These are phyloP conservation scores for Dicroscelio sp. DNA, from an alignment of 2,888 invertebrate species.

Conservation along the genomic window DNA sequence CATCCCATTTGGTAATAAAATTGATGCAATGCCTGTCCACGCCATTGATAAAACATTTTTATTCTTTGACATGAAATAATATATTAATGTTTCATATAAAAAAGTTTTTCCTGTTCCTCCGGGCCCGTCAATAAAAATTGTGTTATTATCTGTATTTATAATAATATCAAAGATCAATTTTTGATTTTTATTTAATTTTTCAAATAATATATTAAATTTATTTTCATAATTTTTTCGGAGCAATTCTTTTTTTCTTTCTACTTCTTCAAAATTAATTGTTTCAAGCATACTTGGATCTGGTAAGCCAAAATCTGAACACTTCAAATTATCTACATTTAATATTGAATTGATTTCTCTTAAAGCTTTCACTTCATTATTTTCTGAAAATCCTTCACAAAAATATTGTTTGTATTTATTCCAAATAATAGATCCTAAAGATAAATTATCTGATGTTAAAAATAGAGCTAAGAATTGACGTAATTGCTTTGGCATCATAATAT, in stretches of 20 bases:
- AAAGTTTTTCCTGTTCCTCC: too few relatives aligned
- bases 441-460: conserved; percentile 38
- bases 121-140: conserved; percentile 36
- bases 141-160: too few relatives aligned
- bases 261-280: background rate
- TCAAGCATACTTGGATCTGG: background rate
- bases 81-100: too few relatives aligned
- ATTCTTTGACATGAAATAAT: background rate
- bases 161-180: too few relatives aligned
- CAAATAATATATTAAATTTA: too few relatives aligned
- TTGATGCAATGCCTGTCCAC: too few relatives aligned
- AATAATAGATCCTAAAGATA: conserved; percentile 25
- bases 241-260: too few relatives aligned
- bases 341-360: conserved; percentile 25
- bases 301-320: conserved; percentile 43
- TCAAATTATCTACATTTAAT: conserved; percentile 32
- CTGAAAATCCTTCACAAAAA: conserved; percentile 45
- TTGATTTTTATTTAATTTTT: conserved; percentile 9
- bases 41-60: conserved; percentile 10
- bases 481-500: conserved; percentile 34
- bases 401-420: conserved; percentile 42
- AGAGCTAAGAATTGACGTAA: conserved; percentile 23
- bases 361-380: conserved; percentile 21
- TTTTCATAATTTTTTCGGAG: too few relatives aligned
- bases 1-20: too few relatives aligned